These are phyloP conservation scores for Myiagra hebetior DNA, from an alignment of 2,113 vertebrate genomes.

Conservation along the genomic window DNA sequence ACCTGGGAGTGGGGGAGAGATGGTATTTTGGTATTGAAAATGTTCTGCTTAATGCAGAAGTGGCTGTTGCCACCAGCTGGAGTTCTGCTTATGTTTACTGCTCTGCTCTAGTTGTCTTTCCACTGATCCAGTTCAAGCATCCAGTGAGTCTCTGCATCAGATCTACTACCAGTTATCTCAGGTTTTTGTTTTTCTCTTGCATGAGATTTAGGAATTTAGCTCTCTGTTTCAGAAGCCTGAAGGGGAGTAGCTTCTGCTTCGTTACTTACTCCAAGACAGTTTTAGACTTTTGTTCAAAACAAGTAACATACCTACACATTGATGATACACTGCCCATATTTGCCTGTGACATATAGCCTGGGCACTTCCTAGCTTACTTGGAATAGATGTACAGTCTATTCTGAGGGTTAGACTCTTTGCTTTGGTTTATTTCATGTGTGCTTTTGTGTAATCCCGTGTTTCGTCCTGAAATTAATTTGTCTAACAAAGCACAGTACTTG, in stretches of 20 bases:
- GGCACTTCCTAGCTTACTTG: background rate
- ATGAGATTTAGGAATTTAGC: background rate
- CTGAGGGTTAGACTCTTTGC: background rate
- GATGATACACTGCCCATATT: background rate
- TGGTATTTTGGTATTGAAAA: background rate
- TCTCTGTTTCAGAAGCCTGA: background rate
- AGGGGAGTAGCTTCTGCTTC: background rate
- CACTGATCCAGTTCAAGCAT: background rate
- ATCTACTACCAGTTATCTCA: background rate
- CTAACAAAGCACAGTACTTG: background rate
- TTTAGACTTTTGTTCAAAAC: background rate
- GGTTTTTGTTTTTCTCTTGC: background rate
- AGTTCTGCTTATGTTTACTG: background rate
- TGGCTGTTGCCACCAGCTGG: background rate
- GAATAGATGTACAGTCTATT: background rate
- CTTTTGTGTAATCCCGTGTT: background rate
- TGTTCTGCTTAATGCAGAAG: background rate
- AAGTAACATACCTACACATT: background rate
- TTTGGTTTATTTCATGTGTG: background rate
- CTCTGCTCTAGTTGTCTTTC: background rate
- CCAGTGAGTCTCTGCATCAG: background rate
- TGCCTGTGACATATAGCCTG: background rate
- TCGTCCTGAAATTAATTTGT: background rate
- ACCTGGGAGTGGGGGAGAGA: background rate
- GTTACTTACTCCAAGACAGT: background rate